phyloP scores from a whole-genome alignment of 2,888 invertebrate species.

The Campoplex nolae region DNA sequence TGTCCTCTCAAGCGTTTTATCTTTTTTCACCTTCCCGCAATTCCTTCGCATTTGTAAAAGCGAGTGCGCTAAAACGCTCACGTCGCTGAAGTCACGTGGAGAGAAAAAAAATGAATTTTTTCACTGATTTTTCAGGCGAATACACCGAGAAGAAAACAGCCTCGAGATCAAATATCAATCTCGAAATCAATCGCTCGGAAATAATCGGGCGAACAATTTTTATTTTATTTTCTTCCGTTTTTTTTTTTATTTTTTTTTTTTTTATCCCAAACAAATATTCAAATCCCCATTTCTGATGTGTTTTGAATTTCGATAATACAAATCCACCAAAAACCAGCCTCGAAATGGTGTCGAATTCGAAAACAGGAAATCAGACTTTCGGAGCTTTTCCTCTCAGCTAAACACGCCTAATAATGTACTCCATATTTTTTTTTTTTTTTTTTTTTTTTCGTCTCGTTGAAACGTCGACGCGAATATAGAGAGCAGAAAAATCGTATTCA shows the following conservation, averaged over 20 bases:
- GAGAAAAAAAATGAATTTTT: conserved; percentile 2
- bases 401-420: conserved; percentile 31
- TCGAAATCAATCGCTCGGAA: conserved; percentile 44
- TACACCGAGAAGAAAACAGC: neutral
- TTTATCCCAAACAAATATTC: neutral
- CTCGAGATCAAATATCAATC: conserved; percentile 45
- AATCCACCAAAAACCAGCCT: conserved; percentile 57
- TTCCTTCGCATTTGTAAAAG: conserved; percentile 4
- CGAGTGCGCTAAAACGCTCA: neutral
- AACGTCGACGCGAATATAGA: neutral
- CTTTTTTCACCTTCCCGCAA: neutral
- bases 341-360: conserved; percentile 52
- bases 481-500: conserved; percentile 11
- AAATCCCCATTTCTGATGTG: conserved; percentile 48
- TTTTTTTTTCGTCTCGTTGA: conserved; percentile 28
- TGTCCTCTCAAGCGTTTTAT: conserved; percentile 42
- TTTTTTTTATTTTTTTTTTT: neutral
- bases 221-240: neutral
- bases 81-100: neutral
- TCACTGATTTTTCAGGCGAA: conserved; percentile 34
- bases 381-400: conserved; percentile 5
- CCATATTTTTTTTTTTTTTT: neutral
- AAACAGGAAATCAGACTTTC: conserved; percentile 51
- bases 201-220: conserved; percentile 25
- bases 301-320: conserved; percentile 53